Conservation (phyloP, 2,888 invertebrate genomes). For the Drosophila yooni region DNA sequence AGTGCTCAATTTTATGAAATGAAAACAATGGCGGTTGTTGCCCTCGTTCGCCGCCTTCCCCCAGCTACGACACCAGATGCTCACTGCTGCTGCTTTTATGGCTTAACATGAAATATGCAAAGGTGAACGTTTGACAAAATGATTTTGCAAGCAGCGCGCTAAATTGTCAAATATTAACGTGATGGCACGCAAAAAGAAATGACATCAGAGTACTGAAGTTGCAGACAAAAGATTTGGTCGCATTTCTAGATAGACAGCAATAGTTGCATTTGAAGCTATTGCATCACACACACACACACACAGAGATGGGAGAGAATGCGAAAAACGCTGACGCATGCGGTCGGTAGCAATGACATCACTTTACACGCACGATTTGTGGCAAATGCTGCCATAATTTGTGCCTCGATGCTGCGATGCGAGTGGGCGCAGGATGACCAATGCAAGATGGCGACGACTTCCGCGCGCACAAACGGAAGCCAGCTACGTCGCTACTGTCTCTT, state of each 20-base stretch:
- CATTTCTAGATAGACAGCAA: not conserved
- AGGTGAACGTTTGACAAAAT: conserved; percentile 56
- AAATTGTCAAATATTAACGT: conserved; percentile 67
- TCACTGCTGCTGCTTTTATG: conserved; percentile 39
- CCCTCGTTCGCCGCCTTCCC: not conserved
- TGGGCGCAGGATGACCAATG: conserved; percentile 80
- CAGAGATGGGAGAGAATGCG: conserved; percentile 12
- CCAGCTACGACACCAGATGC: conserved; percentile 1
- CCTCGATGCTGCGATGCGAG: conserved; percentile 62
- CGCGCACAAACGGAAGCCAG: conserved; percentile 75
- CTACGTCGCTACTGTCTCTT: conserved; percentile 50
- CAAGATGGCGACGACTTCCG: conserved; percentile 80
- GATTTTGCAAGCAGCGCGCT: conserved; percentile 61
- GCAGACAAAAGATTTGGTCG: conserved; percentile 19
- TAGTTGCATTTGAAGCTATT: conserved; percentile 47
- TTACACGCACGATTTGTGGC: conserved; percentile 81
- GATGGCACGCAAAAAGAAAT: conserved; percentile 3
- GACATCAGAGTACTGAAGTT: conserved; percentile 31
- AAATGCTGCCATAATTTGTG: conserved; percentile 80
- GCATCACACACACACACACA: conserved; percentile 60
- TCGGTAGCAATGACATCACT: conserved; percentile 74
- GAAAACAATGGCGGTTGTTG: conserved; percentile 64
- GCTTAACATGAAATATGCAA: conserved; percentile 67
- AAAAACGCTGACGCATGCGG: conserved; percentile 75
- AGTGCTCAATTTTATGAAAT: conserved; percentile 78